Conservation (phyloP, 2,797 vertebrate species). For the Glossophaga mutica region DNA sequence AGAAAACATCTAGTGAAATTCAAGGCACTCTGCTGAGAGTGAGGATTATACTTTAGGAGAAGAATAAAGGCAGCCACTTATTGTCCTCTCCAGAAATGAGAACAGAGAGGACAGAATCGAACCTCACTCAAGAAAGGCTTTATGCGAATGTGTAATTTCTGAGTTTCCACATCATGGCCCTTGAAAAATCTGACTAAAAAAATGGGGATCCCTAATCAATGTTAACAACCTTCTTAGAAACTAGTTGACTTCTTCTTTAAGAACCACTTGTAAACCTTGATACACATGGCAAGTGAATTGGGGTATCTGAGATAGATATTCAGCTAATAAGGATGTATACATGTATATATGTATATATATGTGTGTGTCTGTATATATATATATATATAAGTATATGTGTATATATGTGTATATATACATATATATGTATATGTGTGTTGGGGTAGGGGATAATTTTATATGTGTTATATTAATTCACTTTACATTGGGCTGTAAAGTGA, state of each 20-base stretch:
- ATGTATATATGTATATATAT: background rate
- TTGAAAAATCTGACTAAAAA: constrained; percentile 24
- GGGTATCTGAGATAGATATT: background rate
- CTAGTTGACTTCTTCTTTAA: background rate
- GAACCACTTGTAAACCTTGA: background rate
- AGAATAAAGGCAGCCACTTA: background rate
- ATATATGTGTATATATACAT: no score
- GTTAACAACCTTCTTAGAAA: background rate
- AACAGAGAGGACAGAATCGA: background rate
- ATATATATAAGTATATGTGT: background rate
- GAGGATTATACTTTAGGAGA: background rate
- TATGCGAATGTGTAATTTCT: background rate
- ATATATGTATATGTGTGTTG: background rate
- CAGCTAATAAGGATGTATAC: background rate
- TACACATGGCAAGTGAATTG: background rate
- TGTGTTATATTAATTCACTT: background rate
- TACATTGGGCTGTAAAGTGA: background rate
- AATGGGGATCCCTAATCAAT: background rate
- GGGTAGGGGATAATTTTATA: background rate
- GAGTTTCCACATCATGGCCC: background rate
- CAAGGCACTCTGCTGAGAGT: background rate
- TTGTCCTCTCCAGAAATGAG: background rate
- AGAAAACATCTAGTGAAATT: background rate
- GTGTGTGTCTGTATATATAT: background rate
- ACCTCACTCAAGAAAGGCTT: background rate